A percentile compares a stretch with the other conserved stretches of the same genome.
Conservation (phyloP, 2,113 vertebrate species). For the Leuciscus idus region DNA sequence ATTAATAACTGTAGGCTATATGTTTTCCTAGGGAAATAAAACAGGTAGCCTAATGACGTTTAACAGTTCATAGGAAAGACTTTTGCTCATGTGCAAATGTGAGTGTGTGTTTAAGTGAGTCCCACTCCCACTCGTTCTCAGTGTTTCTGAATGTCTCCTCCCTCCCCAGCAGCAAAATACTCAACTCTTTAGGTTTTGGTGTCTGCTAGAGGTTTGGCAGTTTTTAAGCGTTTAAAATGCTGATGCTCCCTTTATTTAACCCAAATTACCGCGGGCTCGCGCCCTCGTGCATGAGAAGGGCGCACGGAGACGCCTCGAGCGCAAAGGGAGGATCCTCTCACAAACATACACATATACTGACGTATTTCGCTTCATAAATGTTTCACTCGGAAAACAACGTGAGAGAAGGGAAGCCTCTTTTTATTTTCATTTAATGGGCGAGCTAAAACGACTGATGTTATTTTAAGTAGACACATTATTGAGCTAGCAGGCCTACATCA, state of each 20-base stretch:
- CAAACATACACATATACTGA: constrained; percentile 42
- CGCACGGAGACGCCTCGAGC: constrained; percentile 46
- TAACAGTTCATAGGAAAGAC: not conserved
- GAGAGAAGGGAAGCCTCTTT: constrained; percentile 30
- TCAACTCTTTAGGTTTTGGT: not conserved
- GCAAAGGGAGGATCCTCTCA: constrained; percentile 46
- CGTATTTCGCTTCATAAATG: constrained; percentile 44
- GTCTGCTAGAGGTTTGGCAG: not conserved
- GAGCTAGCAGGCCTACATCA: constrained; percentile 19
- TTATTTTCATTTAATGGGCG: constrained; percentile 26
- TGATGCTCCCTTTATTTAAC: constrained; percentile 55
- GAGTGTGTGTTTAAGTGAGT: not conserved
- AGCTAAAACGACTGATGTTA: not conserved
- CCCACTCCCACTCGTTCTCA: not conserved
- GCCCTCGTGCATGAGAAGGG: constrained; percentile 42
- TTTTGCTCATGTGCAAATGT: constrained; percentile 12
- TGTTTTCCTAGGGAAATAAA: not conserved
- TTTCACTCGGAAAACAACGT: constrained; percentile 39
- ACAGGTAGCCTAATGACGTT: not conserved
- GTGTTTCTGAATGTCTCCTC: constrained; percentile 34
- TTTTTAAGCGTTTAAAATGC: constrained; percentile 46
- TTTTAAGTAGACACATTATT: not conserved
- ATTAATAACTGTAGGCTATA: not conserved
- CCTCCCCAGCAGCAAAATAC: constrained; percentile 38
- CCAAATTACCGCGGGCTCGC: constrained; percentile 51